A percentile compares a stretch with the other conserved stretches of the same genome.
Evolutionary conservation across 2,888 invertebrate species (phyloP).

Genomic region (Drosophila mimetica): DNA sequence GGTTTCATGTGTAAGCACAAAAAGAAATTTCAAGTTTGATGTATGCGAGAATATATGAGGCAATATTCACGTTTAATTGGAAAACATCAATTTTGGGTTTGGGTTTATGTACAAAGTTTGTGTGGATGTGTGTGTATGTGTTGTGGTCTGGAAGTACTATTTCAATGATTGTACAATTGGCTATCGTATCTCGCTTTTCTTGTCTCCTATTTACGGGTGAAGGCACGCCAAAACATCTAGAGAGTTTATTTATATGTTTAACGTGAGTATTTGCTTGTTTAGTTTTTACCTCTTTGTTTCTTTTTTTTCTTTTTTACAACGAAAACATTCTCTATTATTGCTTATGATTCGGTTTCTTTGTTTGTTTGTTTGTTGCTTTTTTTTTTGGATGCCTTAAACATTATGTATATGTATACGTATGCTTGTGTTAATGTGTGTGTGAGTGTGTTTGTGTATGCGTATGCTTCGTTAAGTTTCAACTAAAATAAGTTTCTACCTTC

Average conservation of each 20-base stretch:
- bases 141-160: constrained; percentile 32
- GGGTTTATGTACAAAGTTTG: constrained; percentile 2
- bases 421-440: constrained; percentile 10
- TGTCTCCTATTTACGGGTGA: constrained; percentile 16
- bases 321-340: constrained; percentile 17
- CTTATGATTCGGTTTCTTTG: constrained; percentile 27
- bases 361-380: constrained; percentile 23
- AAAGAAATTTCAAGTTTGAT: constrained; percentile 12
- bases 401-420: constrained; percentile 24
- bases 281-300: constrained; percentile 3
- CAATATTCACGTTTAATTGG: constrained; percentile 24
- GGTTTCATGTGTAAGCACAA: constrained; percentile 26
- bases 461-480: constrained; percentile 28
- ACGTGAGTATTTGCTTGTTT: constrained; percentile 13
- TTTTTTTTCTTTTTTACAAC: constrained; percentile 4
- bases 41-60: constrained; percentile 15
- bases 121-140: too few species aligned
- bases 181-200: constrained; percentile 33
- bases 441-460: constrained; percentile 17
- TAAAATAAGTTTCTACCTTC: constrained; percentile 34
- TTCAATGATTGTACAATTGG: constrained; percentile 48
- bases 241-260: constrained; percentile 10
- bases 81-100: constrained; percentile 24
- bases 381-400: constrained; percentile 20
- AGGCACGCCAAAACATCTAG: constrained; percentile 37